Conservation (phyloP, 2,888 invertebrate genomes). For the Leptogaster cylindrica region DNA sequence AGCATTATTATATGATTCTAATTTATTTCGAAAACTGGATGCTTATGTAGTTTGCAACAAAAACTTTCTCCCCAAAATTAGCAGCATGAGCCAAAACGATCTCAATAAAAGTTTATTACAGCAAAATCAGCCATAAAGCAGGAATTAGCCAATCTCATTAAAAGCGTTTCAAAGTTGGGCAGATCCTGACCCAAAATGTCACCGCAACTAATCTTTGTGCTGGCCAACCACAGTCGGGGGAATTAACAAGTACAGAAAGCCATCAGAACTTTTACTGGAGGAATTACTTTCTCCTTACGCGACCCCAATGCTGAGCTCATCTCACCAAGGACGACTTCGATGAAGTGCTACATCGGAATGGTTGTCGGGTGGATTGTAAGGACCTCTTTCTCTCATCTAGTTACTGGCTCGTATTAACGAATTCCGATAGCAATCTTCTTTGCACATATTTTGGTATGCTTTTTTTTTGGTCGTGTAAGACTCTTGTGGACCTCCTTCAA, state of each 20-base stretch:
- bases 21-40: too few relatives aligned
- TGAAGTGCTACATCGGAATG: conserved; percentile 41
- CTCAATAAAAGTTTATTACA: conserved; percentile 9
- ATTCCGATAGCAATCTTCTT: neutral
- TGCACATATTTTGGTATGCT: neutral
- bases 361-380: conserved; percentile 40
- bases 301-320: neutral
- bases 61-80: too few relatives aligned
- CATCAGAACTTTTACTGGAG: conserved; percentile 37
- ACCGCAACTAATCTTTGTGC: conserved; percentile 13
- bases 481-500: neutral
- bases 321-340: conserved; percentile 39
- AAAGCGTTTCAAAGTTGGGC: conserved; percentile 39
- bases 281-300: conserved; percentile 34
- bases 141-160: conserved; percentile 38
- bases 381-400: conserved; percentile 31
- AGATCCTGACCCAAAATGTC: conserved; percentile 23
- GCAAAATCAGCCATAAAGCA: conserved; percentile 2
- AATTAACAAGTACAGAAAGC: conserved; percentile 21
- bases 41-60: too few relatives aligned
- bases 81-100: too few relatives aligned
- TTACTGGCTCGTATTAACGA: neutral
- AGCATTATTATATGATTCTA: too few relatives aligned
- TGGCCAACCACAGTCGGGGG: conserved; percentile 11
- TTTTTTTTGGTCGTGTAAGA: neutral